Percentiles rank a stretch among this genome's conserved stretches.
These are phyloP conservation scores for Calephelis perditalis DNA, from an alignment of 2,888 invertebrate genomes.

Conservation along the genomic window DNA sequence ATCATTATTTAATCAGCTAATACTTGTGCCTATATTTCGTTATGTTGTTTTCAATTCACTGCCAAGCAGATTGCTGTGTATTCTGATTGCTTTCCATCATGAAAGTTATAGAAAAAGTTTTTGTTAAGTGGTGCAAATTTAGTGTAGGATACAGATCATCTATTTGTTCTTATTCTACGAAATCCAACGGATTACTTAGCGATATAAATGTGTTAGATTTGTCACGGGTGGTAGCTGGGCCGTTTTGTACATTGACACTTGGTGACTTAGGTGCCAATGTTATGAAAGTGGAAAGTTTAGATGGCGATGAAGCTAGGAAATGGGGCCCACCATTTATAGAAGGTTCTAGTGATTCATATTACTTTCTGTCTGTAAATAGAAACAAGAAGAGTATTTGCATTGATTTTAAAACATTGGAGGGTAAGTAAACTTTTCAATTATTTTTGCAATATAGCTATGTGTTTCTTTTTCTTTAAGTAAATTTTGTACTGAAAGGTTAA, in stretches of 20 bases:
- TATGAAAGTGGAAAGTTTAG: conserved; percentile 93
- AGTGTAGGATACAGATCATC: conserved; percentile 16
- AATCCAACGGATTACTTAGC: conserved; percentile 75
- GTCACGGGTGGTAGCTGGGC: conserved; percentile 94
- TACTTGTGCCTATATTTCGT: conserved; percentile 29
- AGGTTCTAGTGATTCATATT: conserved; percentile 83
- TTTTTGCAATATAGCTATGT: not conserved
- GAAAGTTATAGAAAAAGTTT: conserved; percentile 18
- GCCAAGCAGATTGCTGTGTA: not conserved
- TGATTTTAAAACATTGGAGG: conserved; percentile 85
- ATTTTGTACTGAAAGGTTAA: no score
- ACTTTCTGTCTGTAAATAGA: conserved; percentile 93
- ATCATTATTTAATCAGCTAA: conserved; percentile 51
- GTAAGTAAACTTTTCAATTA: conserved; percentile 48
- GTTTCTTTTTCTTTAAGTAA: no score
- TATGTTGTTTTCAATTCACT: conserved; percentile 2
- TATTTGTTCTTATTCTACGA: conserved; percentile 25
- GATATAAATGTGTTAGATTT: conserved; percentile 88
- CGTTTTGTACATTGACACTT: conserved; percentile 95
- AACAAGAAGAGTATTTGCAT: conserved; percentile 96
- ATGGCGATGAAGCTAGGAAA: conserved; percentile 89
- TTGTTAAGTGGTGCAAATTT: conserved; percentile 23
- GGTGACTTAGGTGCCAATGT: conserved; percentile 96
- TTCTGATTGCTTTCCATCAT: conserved; percentile 21
- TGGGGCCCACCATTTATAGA: conserved; percentile 95